A percentile compares a stretch with the other conserved stretches of the same genome.
Conservation (phyloP, 2,797 vertebrate species). For the Lithobates sylvaticus region DNA sequence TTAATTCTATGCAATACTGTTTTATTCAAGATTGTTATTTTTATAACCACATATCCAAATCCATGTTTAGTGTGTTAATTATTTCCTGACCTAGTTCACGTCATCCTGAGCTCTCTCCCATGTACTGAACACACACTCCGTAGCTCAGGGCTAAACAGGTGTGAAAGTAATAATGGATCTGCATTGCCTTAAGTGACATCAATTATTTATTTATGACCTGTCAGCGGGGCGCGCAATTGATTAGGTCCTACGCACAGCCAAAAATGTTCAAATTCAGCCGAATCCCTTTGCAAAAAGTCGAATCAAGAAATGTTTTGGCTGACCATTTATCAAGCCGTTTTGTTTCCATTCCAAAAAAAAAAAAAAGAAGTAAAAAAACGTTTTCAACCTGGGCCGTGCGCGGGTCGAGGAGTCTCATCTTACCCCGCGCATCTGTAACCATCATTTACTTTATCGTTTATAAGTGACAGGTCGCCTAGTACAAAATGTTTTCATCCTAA, state of each 20-base stretch:
- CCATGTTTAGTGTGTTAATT: slow-evolving; percentile 37
- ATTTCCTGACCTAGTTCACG: slow-evolving; percentile 25
- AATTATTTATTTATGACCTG: slow-evolving; percentile 5
- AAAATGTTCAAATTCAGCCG: not conserved
- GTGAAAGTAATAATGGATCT: slow-evolving; percentile 16
- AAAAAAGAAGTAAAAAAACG: slow-evolving; percentile 26
- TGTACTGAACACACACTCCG: slow-evolving; percentile 2
- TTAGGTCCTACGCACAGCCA: not conserved
- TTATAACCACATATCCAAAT: not conserved
- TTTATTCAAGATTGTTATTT: too few species aligned
- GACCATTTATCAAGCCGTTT: slow-evolving; percentile 8
- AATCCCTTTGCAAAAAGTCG: not conserved
- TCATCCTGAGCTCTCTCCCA: not conserved
- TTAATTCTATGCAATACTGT: too few species aligned
- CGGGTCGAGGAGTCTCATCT: not conserved
- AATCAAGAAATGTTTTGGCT: slow-evolving; percentile 15
- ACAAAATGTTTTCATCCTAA: slow-evolving; percentile 53
- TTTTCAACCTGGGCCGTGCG: not conserved
- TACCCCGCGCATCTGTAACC: slow-evolving; percentile 9
- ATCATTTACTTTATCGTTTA: slow-evolving; percentile 15
- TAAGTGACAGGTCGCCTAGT: slow-evolving; percentile 30
- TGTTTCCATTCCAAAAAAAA: not conserved
- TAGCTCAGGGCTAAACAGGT: slow-evolving; percentile 56
- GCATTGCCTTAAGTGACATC: slow-evolving; percentile 14
- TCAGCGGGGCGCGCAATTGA: slow-evolving; percentile 1